Percentiles rank a stretch among this genome's conserved stretches.
phyloP scores from a whole-genome alignment of 2,888 invertebrate genomes.

The Eremobia ochroleuca region DNA sequence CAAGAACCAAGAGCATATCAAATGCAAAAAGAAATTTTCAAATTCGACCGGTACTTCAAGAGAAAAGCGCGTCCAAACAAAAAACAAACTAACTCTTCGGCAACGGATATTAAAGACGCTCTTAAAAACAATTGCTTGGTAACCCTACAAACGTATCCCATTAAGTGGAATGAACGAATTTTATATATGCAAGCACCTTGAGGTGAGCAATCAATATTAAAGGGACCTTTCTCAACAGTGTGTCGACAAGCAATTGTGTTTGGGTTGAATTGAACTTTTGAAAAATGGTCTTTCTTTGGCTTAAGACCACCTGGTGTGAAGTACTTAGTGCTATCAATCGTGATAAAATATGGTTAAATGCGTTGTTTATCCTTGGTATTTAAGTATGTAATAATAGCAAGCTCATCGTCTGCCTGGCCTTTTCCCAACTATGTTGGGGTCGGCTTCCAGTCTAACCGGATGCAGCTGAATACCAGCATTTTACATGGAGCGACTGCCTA shows the following conservation, averaged over 20 bases:
- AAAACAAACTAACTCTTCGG: background rate
- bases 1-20: too few species aligned
- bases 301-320: conserved; percentile 23
- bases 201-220: conserved; percentile 72
- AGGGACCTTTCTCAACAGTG: conserved; percentile 55
- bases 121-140: conserved; percentile 42
- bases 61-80: too few species aligned
- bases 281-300: conserved; percentile 61
- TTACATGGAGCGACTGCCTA: too few species aligned
- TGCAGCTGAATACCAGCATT: too few species aligned
- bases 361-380: background rate
- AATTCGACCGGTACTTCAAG: too few species aligned
- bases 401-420: too few species aligned
- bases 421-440: too few species aligned
- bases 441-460: too few species aligned
- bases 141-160: conserved; percentile 66
- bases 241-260: conserved; percentile 63
- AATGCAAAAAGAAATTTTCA: too few species aligned
- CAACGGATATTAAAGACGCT: background rate
- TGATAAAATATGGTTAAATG: background rate
- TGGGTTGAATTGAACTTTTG: conserved; percentile 63
- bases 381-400: too few species aligned
- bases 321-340: conserved; percentile 27
- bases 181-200: conserved; percentile 72
- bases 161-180: conserved; percentile 74